Conservation (phyloP, 2,888 invertebrate species). For the Eurois occulta region DNA sequence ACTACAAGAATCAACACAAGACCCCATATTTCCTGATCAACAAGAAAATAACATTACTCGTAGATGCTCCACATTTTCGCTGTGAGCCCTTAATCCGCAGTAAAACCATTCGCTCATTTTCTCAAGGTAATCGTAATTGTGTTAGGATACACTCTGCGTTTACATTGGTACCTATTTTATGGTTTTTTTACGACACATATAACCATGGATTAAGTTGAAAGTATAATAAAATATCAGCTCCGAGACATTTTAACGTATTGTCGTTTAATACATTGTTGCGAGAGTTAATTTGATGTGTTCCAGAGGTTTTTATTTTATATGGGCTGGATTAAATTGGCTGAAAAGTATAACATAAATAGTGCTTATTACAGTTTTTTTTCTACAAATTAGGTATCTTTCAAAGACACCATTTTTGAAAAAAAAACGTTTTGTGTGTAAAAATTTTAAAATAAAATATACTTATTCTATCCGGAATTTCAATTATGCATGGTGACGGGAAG, state of each 20-base stretch:
- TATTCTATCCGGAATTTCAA: too few species aligned
- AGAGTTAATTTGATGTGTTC: conserved; percentile 38
- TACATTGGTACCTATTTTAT: conserved; percentile 67
- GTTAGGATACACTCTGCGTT: conserved; percentile 54
- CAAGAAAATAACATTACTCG: conserved; percentile 25
- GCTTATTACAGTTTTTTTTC: too few species aligned
- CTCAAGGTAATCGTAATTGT: conserved; percentile 63
- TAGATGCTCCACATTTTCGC: conserved; percentile 23
- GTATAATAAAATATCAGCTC: conserved; percentile 67
- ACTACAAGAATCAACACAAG: conserved; percentile 12
- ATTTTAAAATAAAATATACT: too few species aligned
- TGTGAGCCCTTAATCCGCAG: conserved; percentile 42
- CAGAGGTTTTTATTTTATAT: conserved; percentile 15
- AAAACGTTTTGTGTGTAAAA: too few species aligned
- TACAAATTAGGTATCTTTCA: too few species aligned
- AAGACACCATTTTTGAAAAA: too few species aligned
- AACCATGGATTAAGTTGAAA: conserved; percentile 71
- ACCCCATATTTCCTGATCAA: conserved; percentile 14
- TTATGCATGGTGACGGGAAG: too few species aligned
- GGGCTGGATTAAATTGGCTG: not conserved
- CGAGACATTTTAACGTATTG: conserved; percentile 60
- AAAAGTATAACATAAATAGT: not conserved
- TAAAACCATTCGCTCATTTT: conserved; percentile 63
- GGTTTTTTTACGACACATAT: conserved; percentile 64
- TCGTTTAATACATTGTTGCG: conserved; percentile 50